Evolutionary conservation across 2,888 invertebrate species (phyloP).

Genomic region (Drosophila anomalipes): DNA sequence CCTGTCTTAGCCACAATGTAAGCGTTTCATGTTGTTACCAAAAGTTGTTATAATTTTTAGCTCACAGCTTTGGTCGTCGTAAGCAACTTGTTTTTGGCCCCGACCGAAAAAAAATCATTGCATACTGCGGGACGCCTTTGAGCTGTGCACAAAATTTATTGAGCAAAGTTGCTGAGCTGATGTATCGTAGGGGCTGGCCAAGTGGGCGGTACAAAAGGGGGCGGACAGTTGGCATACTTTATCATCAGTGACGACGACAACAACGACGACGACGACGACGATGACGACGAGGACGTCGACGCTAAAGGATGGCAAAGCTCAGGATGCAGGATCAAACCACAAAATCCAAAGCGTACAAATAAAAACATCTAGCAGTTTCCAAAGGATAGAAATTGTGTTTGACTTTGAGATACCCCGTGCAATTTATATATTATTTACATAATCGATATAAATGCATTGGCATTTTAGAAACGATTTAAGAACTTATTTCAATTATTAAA

Average conservation of each 20-base stretch:
- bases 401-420: conserved; percentile 15
- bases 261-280: conserved; percentile 35
- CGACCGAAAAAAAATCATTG: conserved; percentile 60
- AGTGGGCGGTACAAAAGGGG: conserved; percentile 19
- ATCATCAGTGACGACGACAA: conserved; percentile 73
- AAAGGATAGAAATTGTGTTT: neutral
- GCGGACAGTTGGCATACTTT: conserved; percentile 82
- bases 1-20: conserved; percentile 64
- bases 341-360: conserved; percentile 81
- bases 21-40: conserved; percentile 79
- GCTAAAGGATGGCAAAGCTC: conserved; percentile 66
- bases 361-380: conserved; percentile 44
- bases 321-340: conserved; percentile 83
- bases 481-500: neutral
- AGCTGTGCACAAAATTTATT: conserved; percentile 75
- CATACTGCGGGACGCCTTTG: conserved; percentile 76
- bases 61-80: conserved; percentile 53
- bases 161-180: conserved; percentile 81
- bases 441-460: neutral
- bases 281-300: conserved; percentile 51
- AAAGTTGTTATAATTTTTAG: conserved; percentile 80
- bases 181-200: conserved; percentile 61
- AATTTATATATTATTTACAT: neutral
- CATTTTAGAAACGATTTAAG: neutral
- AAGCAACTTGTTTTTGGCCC: conserved; percentile 69